Percentiles rank a stretch among this genome's conserved stretches.
These are phyloP conservation scores for Phyto melanocephala DNA, from an alignment of 2,888 invertebrate species.

Conservation along the genomic window DNA sequence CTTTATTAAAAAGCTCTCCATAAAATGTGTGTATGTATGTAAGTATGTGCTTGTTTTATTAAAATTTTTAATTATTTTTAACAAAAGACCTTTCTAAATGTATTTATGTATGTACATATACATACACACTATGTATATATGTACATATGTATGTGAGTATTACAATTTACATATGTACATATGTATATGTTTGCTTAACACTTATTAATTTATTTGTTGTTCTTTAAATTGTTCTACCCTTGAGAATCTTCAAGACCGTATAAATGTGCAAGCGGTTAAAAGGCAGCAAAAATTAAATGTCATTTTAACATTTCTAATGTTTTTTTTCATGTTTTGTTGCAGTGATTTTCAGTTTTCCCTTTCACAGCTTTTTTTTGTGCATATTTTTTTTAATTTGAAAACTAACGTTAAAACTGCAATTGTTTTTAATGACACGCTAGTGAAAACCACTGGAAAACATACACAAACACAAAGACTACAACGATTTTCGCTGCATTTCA, in stretches of 20 bases:
- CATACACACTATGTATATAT: no score
- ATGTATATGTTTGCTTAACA: no score
- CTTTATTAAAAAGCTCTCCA: no score
- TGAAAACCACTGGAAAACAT: neutral
- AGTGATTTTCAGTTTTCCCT: neutral
- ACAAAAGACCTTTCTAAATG: no score
- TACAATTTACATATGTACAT: no score
- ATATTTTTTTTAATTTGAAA: neutral
- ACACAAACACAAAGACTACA: no score
- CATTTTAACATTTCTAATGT: neutral
- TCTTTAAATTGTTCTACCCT: neutral
- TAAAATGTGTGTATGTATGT: no score
- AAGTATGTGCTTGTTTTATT: no score
- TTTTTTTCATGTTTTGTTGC: neutral
- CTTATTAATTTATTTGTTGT: neutral
- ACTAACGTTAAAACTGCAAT: neutral
- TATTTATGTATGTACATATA: no score
- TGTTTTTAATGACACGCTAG: constrained; percentile 26
- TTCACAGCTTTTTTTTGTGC: constrained; percentile 1
- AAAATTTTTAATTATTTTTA: no score
- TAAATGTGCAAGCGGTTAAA: neutral
- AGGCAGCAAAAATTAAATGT: neutral
- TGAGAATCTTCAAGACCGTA: neutral
- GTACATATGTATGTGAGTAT: no score
- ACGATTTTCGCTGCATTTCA: neutral